A percentile compares a stretch with the other conserved stretches of the same genome.
phyloP scores from a whole-genome alignment of 2,888 invertebrate genomes.

The Dicycla oo region DNA sequence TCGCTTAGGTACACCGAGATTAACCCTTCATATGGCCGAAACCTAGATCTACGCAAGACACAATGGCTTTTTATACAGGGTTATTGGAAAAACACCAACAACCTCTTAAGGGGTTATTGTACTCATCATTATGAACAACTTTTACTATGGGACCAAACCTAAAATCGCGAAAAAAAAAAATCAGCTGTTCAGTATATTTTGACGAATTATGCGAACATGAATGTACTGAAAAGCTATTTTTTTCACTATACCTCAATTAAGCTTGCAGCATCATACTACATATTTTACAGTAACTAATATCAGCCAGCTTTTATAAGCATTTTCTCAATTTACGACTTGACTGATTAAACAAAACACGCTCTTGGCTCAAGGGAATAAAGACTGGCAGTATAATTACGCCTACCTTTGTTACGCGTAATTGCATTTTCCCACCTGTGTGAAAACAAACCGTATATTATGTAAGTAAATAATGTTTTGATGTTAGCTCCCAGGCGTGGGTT shows the following conservation, averaged over 20 bases:
- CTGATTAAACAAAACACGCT: constrained; percentile 45
- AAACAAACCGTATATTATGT: constrained; percentile 34
- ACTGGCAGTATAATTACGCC: constrained; percentile 50
- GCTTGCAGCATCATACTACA: neutral
- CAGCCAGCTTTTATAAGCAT: neutral
- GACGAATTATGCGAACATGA: too few relatives aligned
- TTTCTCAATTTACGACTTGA: constrained; percentile 36
- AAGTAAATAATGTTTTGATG: constrained; percentile 36
- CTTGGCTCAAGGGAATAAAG: constrained; percentile 36
- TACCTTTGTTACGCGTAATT: constrained; percentile 51
- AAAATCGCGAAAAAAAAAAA: too few relatives aligned
- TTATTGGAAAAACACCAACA: too few relatives aligned
- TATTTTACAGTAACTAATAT: neutral
- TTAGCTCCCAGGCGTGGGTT: constrained; percentile 6
- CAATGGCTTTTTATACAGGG: too few relatives aligned
- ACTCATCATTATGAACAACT: too few relatives aligned
- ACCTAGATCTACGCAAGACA: too few relatives aligned
- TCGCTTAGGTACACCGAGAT: neutral
- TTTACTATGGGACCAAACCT: too few relatives aligned
- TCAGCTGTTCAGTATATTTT: too few relatives aligned
- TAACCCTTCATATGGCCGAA: too few relatives aligned
- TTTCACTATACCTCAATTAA: neutral
- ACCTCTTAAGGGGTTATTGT: too few relatives aligned
- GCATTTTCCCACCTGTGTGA: constrained; percentile 40
- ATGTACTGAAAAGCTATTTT: too few relatives aligned